phyloP scores from a whole-genome alignment of 2,888 invertebrate species.

The Eupithecia subfuscata region DNA sequence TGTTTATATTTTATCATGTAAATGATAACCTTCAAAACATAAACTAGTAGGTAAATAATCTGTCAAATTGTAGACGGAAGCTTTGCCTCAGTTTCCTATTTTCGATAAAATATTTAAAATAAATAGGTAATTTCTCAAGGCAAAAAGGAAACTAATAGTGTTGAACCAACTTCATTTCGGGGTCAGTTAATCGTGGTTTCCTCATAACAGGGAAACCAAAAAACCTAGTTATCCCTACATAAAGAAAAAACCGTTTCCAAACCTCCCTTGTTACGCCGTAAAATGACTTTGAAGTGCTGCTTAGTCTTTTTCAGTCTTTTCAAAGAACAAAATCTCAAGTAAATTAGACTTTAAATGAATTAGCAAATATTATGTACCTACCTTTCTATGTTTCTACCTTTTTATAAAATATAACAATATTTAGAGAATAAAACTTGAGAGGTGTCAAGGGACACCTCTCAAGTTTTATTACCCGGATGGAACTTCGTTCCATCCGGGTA shows the following conservation, averaged over 20 bases:
- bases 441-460: too few species aligned
- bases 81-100: neutral
- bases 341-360: neutral
- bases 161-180: neutral
- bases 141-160: neutral
- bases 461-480: too few species aligned
- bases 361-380: neutral
- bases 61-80: too few species aligned
- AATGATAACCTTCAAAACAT: too few species aligned
- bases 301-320: neutral
- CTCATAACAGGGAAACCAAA: slow-evolving; percentile 13
- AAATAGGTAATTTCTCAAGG: neutral
- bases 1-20: too few species aligned
- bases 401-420: too few species aligned
- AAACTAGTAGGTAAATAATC: too few species aligned
- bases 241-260: slow-evolving; percentile 24
- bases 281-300: slow-evolving; percentile 1
- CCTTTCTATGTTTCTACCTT: too few species aligned
- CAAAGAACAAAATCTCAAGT: neutral
- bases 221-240: slow-evolving; percentile 17
- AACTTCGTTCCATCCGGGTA: too few species aligned
- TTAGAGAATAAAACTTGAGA: too few species aligned
- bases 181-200: slow-evolving; percentile 1
- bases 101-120: neutral
- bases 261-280: slow-evolving; percentile 20